Base-by-base conservation (phyloP, 2,888 invertebrate species). In the Drosophila testacea region DNA sequence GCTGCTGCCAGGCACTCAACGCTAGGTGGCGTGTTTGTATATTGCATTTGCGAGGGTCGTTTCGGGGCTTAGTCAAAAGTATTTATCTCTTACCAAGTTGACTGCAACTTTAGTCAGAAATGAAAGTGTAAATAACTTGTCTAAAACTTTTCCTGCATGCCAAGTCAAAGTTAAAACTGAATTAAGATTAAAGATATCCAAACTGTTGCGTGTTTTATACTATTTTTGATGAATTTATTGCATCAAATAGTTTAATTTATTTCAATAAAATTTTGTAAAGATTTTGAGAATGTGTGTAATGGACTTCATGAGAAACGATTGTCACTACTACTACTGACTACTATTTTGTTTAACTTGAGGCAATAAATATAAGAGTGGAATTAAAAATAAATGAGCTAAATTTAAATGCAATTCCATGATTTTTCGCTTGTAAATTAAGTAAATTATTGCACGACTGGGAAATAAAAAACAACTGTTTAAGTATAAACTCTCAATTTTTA, bases 31-130 rank as follows among this genome's bases (percentile, higher is more conserved):
- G 59, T 69, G 62, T 66, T 73, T 71, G 70, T 67, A 71, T 61
- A 67, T 71, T 72, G 64, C 79, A 74, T 68, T 69, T 57, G 69
- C 78, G 78, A 81, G 78, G 81, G 73, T 55, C 59, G 55, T 60
- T 70, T 60, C 50, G 59, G 60, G 44, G 56, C 16, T 79, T 74
- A 56, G 44, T 61, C 13, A 44, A 30, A 69, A 52, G 44, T 22
- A 22, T 42, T 47, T 55, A 59, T 32, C 62, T 46, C 41, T 41
- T 32, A 46, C 30, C 38, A 13, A 48, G 46, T 48, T 50, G 47
- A 44, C 55, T 50, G 42, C 50, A 34, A 57, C 47, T 42, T 6
- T 6, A 48, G 32, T 16, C 57, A 28, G 13, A 54, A 66, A 61
- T 32, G 48, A 51, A 63, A 63, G 52, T 62, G 66, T 50, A 46